A percentile compares a stretch with the other conserved stretches of the same genome.
These are phyloP conservation scores for Sternarchorhynchus goeldii DNA, from an alignment of 2,797 vertebrate genomes.

Conservation along the genomic window DNA sequence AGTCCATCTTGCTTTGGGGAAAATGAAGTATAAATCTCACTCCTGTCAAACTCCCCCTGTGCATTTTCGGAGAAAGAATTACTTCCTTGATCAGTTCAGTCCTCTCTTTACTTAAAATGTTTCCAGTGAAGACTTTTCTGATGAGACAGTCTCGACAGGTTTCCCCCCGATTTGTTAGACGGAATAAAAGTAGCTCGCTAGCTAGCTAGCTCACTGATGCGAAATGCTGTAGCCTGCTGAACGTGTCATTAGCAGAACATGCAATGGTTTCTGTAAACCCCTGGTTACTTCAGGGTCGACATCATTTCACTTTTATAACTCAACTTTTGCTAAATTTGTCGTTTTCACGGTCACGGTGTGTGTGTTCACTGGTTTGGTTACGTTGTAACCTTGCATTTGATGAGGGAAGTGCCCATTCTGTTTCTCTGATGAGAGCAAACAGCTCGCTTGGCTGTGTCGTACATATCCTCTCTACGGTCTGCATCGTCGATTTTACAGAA, in stretches of 20 bases:
- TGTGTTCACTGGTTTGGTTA: conserved; percentile 48
- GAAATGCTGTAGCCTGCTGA: conserved; percentile 71
- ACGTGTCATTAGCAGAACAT: conserved; percentile 84
- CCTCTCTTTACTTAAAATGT: conserved; percentile 72
- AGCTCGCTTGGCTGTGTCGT: conserved; percentile 74
- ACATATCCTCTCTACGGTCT: conserved; percentile 77
- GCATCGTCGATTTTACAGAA: conserved; percentile 77
- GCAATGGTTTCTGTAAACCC: conserved; percentile 79
- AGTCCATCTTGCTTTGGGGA: conserved; percentile 97
- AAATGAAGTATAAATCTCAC: conserved; percentile 83
- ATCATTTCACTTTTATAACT: conserved; percentile 60
- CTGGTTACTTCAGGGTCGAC: conserved; percentile 64
- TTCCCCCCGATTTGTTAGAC: conserved; percentile 68
- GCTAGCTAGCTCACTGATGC: conserved; percentile 74
- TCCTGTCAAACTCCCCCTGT: conserved; percentile 79
- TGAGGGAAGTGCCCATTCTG: conserved; percentile 65
- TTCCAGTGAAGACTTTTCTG: conserved; percentile 62
- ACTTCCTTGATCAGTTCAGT: conserved; percentile 48
- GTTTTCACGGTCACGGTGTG: conserved; percentile 23
- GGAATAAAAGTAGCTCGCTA: conserved; percentile 80
- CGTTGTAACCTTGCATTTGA: conserved; percentile 58
- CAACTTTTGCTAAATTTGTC: conserved; percentile 38
- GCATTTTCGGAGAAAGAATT: conserved; percentile 67
- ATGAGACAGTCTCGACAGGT: conserved; percentile 64
- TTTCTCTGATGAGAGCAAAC: conserved; percentile 74